These are phyloP conservation scores for Hephaestus fuliginosus DNA, from an alignment of 2,797 vertebrate species.

Conservation along the genomic window DNA sequence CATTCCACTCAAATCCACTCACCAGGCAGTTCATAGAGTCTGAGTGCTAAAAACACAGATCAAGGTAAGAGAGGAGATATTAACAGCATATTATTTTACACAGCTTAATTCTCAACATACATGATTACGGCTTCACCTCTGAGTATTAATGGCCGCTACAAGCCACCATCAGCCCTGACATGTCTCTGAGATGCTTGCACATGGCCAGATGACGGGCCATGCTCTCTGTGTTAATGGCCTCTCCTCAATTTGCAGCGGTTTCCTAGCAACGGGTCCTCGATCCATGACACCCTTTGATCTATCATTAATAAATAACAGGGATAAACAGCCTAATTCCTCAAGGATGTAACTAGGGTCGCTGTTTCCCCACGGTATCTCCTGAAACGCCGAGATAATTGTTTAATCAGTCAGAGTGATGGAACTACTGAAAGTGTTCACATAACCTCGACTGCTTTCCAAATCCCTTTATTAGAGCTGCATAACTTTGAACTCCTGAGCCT, in stretches of 20 bases:
- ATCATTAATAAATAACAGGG: conserved; percentile 78
- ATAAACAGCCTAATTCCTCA: conserved; percentile 77
- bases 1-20: conserved; percentile 57
- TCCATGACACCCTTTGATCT: conserved; percentile 72
- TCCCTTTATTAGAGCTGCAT: conserved; percentile 60
- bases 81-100: conserved; percentile 15
- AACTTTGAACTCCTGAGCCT: conserved; percentile 66
- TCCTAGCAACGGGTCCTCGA: conserved; percentile 76
- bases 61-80: conserved; percentile 34
- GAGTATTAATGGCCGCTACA: conserved; percentile 24
- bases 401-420: conserved; percentile 69
- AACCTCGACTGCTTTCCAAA: conserved; percentile 56
- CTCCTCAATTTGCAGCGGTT: conserved; percentile 64
- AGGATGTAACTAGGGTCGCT: conserved; percentile 60
- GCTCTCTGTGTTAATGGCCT: conserved; percentile 53
- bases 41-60: conserved; percentile 61
- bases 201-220: conserved; percentile 41
- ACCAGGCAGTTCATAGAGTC: conserved; percentile 74
- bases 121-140: conserved; percentile 38
- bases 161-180: conserved; percentile 15
- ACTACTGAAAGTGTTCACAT: conserved; percentile 52
- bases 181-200: conserved; percentile 22
- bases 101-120: conserved; percentile 48
- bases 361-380: conserved; percentile 62
- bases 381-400: conserved; percentile 73